Conservation (phyloP, 1,140 invertebrate genomes). For the Hyphantria cunea region DNA sequence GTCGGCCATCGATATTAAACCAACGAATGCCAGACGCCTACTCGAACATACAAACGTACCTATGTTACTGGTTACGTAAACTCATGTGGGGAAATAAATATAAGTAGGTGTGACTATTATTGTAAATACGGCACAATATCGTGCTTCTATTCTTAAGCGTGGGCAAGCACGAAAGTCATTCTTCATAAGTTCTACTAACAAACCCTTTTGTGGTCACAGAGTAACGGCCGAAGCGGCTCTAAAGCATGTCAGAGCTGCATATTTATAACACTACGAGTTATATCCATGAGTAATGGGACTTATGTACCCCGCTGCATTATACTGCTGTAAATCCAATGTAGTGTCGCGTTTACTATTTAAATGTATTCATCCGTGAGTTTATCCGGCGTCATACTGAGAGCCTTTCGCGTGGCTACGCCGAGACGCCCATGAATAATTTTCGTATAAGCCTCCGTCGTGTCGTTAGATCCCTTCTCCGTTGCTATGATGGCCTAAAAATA, state of each 20-base stretch:
- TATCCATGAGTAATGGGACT: constrained; percentile 70
- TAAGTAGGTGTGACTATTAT: constrained; percentile 1
- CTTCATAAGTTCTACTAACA: constrained; percentile 76
- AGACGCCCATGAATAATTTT: constrained; percentile 66
- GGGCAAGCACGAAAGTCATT: constrained; percentile 57
- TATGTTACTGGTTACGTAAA: not conserved
- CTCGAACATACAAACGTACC: not conserved
- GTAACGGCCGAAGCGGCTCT: constrained; percentile 55
- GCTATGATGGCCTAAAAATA: constrained; percentile 23
- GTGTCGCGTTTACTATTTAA: constrained; percentile 78
- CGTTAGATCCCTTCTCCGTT: constrained; percentile 15
- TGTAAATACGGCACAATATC: constrained; percentile 6
- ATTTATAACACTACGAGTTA: constrained; percentile 73
- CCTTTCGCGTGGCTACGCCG: constrained; percentile 51
- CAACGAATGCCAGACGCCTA: constrained; percentile 4
- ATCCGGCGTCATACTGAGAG: constrained; percentile 71
- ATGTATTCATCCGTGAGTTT: constrained; percentile 76
- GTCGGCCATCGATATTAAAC: not conserved
- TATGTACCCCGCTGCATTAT: constrained; percentile 72
- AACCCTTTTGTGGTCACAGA: constrained; percentile 70
- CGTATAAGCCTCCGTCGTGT: constrained; percentile 46
- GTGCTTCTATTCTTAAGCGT: constrained; percentile 42
- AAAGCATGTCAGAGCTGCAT: constrained; percentile 65
- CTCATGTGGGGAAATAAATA: not conserved
- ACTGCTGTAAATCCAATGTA: constrained; percentile 69